Base-by-base conservation (phyloP, 1,140 invertebrate genomes). In the Harpegnathos saltator region DNA sequence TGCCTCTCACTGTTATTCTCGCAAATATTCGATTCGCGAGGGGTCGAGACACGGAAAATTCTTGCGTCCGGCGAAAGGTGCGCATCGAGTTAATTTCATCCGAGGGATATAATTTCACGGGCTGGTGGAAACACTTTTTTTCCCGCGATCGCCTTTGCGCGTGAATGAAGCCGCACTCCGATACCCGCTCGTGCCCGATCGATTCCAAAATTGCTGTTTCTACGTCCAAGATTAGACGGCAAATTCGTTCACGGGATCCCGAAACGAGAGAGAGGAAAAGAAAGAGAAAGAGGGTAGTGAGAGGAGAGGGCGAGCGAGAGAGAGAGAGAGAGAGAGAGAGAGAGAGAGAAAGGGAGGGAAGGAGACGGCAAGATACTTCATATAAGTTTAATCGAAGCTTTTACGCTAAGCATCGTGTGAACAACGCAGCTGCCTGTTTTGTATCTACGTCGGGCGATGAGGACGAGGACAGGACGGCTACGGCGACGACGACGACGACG, bases 341-440 rank as follows among this genome's bases (percentile, higher is more conserved):
- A n/a, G n/a, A n/a, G n/a, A n/a, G n/a, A n/a, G n/a, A n/a, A n/a
- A n/a, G n/a, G n/a, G n/a, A n/a, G n/a, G n/a, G n/a, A n/a, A n/a
- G n/a, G n/a, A n/a, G 58, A 44, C 73, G 50, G 62, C 50, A 22
- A 56, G 75, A 52, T 69, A 29, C 75, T 78, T 78, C 33, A 33
- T 71, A 80, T 68, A 80, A 80, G 65, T 80, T 80, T 80, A 80
- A 80, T 80, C 65, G 75, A 80, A 80, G 75, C 75, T 69, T 80
- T 71, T 69, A 58, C 65, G 52, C 52, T 15, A 15, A 77, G 61
- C 74, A 66, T 54, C 74, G 75, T 80, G 75, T 71, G 75, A 80
- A 80, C 58, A 80, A 80, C 63, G 75, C 75, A 80, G 75, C 75
- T 80, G 75, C 33, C 65, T 80, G 65, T 71, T 69, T 80, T 69